These are phyloP conservation scores for Clarias laeviceps DNA, from an alignment of 2,797 vertebrate genomes.

Conservation along the genomic window DNA sequence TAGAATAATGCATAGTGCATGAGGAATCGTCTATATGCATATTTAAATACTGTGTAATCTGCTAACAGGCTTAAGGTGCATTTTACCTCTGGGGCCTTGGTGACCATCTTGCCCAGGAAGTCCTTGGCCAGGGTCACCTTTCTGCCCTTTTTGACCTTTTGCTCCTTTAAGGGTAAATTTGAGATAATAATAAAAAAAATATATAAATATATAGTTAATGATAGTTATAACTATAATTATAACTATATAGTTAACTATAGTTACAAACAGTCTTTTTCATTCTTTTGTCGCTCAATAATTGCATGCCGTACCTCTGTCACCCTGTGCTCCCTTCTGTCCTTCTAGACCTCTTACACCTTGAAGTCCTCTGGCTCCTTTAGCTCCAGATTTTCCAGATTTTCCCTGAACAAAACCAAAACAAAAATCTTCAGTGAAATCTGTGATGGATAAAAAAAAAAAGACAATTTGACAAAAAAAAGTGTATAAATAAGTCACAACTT, in stretches of 20 bases:
- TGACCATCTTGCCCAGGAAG: conserved; percentile 69
- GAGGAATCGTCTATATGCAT: background rate
- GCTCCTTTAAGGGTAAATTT: conserved; percentile 60
- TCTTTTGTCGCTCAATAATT: background rate
- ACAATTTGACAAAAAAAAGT: background rate
- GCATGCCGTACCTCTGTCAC: conserved; percentile 64
- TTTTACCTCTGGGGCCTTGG: conserved; percentile 68
- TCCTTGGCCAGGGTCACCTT: conserved; percentile 66
- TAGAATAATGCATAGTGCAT: background rate
- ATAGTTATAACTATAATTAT: too few relatives aligned
- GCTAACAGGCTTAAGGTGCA: background rate
- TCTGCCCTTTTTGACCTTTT: conserved; percentile 69
- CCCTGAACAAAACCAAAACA: conserved; percentile 61
- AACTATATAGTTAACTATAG: too few relatives aligned
- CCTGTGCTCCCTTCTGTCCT: conserved; percentile 69
- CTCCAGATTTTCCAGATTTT: conserved; percentile 71
- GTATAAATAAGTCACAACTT: background rate
- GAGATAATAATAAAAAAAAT: background rate
- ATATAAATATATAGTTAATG: too few relatives aligned
- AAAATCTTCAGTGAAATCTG: background rate
- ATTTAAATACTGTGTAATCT: background rate
- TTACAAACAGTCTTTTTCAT: background rate
- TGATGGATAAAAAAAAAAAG: background rate
- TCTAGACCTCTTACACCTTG: conserved; percentile 71
- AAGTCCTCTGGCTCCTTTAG: conserved; percentile 67